Conservation (phyloP, 2,888 invertebrate genomes). For the Dinocampus coccinellae region DNA sequence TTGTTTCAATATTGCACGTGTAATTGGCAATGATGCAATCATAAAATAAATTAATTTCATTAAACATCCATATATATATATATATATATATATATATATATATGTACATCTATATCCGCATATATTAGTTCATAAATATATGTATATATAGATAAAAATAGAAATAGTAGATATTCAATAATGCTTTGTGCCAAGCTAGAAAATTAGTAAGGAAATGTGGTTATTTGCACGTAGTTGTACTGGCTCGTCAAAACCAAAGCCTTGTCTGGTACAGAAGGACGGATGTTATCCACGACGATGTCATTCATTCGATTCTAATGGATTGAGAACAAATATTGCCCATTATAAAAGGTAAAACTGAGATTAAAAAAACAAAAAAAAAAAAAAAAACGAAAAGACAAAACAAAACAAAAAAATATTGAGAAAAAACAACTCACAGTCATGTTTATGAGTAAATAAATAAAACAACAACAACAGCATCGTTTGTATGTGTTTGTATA, state of each 20-base stretch:
- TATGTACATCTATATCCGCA: neutral
- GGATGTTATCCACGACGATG: constrained; percentile 71
- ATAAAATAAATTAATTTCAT: constrained; percentile 14
- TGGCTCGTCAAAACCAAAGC: constrained; percentile 76
- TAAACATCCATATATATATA: constrained; percentile 12
- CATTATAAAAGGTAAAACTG: constrained; percentile 47
- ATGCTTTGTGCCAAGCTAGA: constrained; percentile 57
- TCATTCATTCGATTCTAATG: constrained; percentile 71
- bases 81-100: neutral
- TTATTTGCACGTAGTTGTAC: constrained; percentile 73
- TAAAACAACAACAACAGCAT: too few species aligned
- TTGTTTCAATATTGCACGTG: neutral
- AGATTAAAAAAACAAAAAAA: neutral
- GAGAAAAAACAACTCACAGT: too few species aligned
- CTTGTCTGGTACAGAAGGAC: constrained; percentile 75
- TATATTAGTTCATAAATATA: neutral
- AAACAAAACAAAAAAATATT: neutral
- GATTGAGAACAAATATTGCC: constrained; percentile 67
- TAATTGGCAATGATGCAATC: constrained; percentile 7
- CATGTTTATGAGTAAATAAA: neutral
- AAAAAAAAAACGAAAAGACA: neutral
- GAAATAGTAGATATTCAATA: constrained; percentile 24
- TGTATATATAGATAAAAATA: constrained; percentile 10
- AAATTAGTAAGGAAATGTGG: constrained; percentile 65
- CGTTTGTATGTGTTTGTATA: too few species aligned